These are phyloP conservation scores for Ptyas mucosa DNA, from an alignment of 2,113 vertebrate species.

Conservation along the genomic window DNA sequence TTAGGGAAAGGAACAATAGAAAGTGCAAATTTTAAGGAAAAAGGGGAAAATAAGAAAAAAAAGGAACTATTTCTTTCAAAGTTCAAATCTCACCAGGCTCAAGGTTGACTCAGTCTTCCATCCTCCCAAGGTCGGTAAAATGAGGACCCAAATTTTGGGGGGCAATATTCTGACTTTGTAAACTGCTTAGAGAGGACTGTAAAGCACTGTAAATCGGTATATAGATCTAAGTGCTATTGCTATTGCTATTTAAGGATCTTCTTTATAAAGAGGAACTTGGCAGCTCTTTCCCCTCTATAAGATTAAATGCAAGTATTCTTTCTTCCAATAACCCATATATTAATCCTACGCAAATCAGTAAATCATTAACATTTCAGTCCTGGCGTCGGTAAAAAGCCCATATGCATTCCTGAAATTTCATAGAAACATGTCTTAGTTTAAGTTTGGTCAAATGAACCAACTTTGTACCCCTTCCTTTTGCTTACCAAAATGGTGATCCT, in stretches of 20 bases:
- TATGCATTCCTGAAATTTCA: background rate
- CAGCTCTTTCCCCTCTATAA: background rate
- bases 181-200: too few relatives aligned
- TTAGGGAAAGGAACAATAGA: background rate
- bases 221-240: too few relatives aligned
- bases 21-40: background rate
- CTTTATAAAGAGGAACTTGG: background rate
- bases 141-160: too few relatives aligned
- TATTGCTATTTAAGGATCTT: too few relatives aligned
- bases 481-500: background rate
- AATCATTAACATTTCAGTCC: background rate
- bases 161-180: too few relatives aligned
- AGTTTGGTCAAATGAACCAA: background rate
- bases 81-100: too few relatives aligned
- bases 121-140: too few relatives aligned
- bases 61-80: background rate
- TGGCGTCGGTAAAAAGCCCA: background rate
- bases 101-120: too few relatives aligned
- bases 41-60: background rate
- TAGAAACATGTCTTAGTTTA: background rate
- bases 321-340: background rate
- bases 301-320: background rate
- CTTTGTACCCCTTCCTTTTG: background rate
- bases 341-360: background rate
- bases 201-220: too few relatives aligned